phyloP scores from a whole-genome alignment of 2,888 invertebrate species.

The Napeogenes sylphis region DNA sequence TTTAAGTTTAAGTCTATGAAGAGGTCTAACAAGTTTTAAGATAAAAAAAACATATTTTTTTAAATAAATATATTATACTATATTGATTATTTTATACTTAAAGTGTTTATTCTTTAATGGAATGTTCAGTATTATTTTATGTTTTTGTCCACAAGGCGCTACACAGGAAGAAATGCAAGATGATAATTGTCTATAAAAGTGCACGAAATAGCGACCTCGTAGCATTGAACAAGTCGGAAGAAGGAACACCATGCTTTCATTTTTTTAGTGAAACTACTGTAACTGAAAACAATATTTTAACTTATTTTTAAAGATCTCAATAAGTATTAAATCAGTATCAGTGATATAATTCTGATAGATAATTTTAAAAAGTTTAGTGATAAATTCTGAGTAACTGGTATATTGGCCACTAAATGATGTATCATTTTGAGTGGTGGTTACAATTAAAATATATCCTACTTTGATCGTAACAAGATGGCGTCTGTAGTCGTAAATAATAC shows the following conservation, averaged over 20 bases:
- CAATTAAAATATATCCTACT: background rate
- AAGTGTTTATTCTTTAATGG: background rate
- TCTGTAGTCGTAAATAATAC: conserved; percentile 44
- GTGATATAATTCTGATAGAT: background rate
- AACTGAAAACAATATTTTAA: background rate
- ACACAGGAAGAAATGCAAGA: conserved; percentile 62
- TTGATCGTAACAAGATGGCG: conserved; percentile 9
- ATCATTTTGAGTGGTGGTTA: no score
- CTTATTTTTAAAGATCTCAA: background rate
- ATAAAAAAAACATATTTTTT: no score
- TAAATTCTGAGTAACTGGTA: no score
- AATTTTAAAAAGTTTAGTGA: no score
- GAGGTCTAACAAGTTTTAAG: no score
- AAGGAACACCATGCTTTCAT: conserved; percentile 6
- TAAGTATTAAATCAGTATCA: no score
- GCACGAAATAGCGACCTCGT: conserved; percentile 38
- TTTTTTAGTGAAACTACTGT: conserved; percentile 20
- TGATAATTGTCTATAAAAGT: conserved; percentile 61
- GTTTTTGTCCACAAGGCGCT: conserved; percentile 45
- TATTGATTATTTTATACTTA: background rate
- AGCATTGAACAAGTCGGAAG: conserved; percentile 23
- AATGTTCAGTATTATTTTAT: conserved; percentile 10
- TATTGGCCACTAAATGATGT: no score
- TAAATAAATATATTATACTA: no score
- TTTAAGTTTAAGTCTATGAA: no score